Conservation (phyloP, 1,140 invertebrate species). For the Drosophila parabipectinata region DNA sequence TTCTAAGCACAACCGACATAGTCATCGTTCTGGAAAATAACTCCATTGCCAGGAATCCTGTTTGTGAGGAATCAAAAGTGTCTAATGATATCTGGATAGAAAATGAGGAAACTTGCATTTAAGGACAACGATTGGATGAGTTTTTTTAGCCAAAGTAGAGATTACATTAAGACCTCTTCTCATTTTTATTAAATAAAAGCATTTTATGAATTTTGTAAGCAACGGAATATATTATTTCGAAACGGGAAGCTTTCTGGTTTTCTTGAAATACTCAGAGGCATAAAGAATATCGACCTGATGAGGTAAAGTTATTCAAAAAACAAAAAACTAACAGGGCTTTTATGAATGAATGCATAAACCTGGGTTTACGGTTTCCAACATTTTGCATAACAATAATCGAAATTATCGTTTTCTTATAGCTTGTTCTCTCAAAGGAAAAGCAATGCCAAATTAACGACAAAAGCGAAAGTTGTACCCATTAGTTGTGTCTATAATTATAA, state of each 20-base stretch:
- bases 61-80: constrained; percentile 24
- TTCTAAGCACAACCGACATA: constrained; percentile 60
- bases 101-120: constrained; percentile 40
- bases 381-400: constrained; percentile 43
- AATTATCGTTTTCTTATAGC: constrained; percentile 24
- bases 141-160: background rate
- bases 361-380: constrained; percentile 25
- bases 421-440: constrained; percentile 38
- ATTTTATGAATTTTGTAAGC: background rate
- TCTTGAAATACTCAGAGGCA: background rate
- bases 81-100: constrained; percentile 23
- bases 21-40: constrained; percentile 61
- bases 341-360: constrained; percentile 37
- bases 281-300: background rate
- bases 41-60: constrained; percentile 14
- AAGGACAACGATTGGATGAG: background rate
- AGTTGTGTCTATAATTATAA: constrained; percentile 46
- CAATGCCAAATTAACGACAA: constrained; percentile 44
- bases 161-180: constrained; percentile 4
- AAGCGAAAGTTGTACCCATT: constrained; percentile 57
- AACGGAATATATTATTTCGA: background rate
- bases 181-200: constrained; percentile 11
- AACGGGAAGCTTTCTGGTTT: background rate
- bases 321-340: constrained; percentile 33
- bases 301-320: constrained; percentile 2